Percentiles rank a stretch among this genome's conserved stretches.
These are phyloP conservation scores for Oncorhynchus tshawytscha DNA, from an alignment of 2,113 vertebrate species.

Conservation along the genomic window DNA sequence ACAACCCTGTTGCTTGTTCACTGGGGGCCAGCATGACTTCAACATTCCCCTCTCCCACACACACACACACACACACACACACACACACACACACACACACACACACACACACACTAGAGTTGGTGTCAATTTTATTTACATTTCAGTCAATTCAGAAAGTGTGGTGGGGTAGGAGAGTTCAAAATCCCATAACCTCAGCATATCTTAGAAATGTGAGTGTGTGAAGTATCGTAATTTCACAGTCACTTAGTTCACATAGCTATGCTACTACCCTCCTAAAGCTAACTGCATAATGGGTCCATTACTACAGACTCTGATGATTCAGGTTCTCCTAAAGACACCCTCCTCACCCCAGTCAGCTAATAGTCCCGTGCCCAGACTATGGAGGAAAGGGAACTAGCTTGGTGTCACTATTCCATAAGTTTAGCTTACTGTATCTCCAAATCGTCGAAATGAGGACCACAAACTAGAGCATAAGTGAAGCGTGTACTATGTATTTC, in stretches of 20 bases:
- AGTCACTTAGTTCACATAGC: slow-evolving; percentile 17
- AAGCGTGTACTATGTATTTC: too few relatives aligned
- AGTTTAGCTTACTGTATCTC: slow-evolving; percentile 1
- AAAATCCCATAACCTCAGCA: slow-evolving; percentile 43
- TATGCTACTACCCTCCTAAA: slow-evolving; percentile 13
- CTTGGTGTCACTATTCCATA: neutral
- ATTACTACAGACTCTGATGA: slow-evolving; percentile 8
- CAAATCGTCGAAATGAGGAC: neutral
- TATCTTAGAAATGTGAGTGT: slow-evolving; percentile 22
- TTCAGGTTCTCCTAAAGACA: neutral
- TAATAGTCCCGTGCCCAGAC: neutral
- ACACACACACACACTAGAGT: neutral
- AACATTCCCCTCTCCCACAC: slow-evolving; percentile 25
- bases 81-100: neutral
- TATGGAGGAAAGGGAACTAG: neutral
- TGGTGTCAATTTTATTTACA: neutral
- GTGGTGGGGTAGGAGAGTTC: slow-evolving; percentile 25
- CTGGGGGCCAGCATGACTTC: slow-evolving; percentile 30
- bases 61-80: neutral
- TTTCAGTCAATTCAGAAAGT: slow-evolving; percentile 4
- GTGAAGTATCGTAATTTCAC: neutral
- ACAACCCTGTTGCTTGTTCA: slow-evolving; percentile 26
- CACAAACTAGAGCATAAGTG: neutral
- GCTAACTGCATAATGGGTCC: slow-evolving; percentile 11
- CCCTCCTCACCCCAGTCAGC: neutral